Conservation (phyloP, 2,797 vertebrate genomes). For the Typhlichthys eigenmanni region DNA sequence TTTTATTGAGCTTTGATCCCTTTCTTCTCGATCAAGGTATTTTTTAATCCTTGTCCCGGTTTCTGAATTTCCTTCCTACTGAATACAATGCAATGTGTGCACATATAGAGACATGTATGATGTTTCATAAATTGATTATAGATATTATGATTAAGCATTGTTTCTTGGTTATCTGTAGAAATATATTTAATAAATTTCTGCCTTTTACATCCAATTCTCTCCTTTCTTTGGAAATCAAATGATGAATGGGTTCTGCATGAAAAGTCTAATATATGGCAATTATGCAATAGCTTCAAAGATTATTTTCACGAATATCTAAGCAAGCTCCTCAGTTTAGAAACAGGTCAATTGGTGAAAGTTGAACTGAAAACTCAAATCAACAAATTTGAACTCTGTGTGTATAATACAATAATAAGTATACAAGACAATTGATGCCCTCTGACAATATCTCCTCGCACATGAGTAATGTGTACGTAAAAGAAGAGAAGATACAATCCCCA, state of each 20-base stretch:
- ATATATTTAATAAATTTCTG: slow-evolving; percentile 76
- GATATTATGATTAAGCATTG: slow-evolving; percentile 60
- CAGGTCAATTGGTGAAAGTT: too few species aligned
- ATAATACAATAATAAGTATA: too few species aligned
- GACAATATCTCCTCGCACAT: too few species aligned
- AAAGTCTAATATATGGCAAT: neutral
- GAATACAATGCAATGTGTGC: slow-evolving; percentile 72
- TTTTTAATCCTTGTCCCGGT: slow-evolving; percentile 42
- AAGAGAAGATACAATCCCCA: too few species aligned
- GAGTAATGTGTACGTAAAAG: too few species aligned
- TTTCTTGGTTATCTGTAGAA: slow-evolving; percentile 70
- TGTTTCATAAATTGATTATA: slow-evolving; percentile 71
- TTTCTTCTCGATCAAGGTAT: slow-evolving; percentile 37
- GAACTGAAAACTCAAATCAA: too few species aligned
- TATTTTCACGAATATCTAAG: neutral
- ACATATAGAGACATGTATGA: slow-evolving; percentile 75
- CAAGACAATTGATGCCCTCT: too few species aligned
- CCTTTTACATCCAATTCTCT: slow-evolving; percentile 64
- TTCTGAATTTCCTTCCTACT: slow-evolving; percentile 63
- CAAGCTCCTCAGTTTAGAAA: neutral
- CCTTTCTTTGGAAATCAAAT: slow-evolving; percentile 12
- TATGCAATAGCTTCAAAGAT: neutral
- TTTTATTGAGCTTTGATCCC: slow-evolving; percentile 51
- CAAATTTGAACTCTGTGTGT: too few species aligned
- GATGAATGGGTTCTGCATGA: neutral